Base-by-base conservation (phyloP, 2,888 invertebrate species). In the Dichetophora obliterata region DNA sequence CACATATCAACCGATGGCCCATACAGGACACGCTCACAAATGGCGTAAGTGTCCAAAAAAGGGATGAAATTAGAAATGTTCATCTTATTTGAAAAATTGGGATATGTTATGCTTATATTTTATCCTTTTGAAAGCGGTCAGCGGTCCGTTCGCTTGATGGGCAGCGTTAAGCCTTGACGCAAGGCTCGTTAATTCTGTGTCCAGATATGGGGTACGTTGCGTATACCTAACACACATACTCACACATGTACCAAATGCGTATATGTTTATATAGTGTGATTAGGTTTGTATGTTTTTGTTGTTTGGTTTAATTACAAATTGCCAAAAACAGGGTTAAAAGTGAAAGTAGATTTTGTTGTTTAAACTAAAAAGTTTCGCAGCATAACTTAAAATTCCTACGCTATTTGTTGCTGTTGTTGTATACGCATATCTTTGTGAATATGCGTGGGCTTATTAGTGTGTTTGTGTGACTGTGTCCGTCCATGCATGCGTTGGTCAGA, bases 271-370 rank as follows among this genome's bases (percentile, higher is more conserved):
- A 5, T 19, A 43, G 68, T 24, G 59, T 66, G 59, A 11, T 19
- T 65, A 22, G 19, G 73, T 61, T 54, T 78, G 50, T 71, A 65
- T 77, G 77, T 74, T 71, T 77, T 74, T 78, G 75, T 76, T 80
- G 72, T 80, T 80, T 80, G 78, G 77, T 76, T 81, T 80, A 81
- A 80, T 81, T 81, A 80, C 81, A 79, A 81, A 79, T 81, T 74
- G 78, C 77, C 76, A 69, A 80, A 70, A 43, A 79, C 80, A 80
- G 79, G 80, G 80, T 79, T 81, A 81, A 78, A 80, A 81, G 80
- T 81, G 79, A 81, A 81, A 80, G 80, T 81, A 77, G 75, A 81
- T 75, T 77, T 77, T 78, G 77, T 70, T 81, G 80, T 78, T 78
- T 76, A 65, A 68, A 68, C 76, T 75, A 77, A 75, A 78, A 78